phyloP scores from a whole-genome alignment of 2,113 vertebrate species.

The Nycticryphes semicollaris region DNA sequence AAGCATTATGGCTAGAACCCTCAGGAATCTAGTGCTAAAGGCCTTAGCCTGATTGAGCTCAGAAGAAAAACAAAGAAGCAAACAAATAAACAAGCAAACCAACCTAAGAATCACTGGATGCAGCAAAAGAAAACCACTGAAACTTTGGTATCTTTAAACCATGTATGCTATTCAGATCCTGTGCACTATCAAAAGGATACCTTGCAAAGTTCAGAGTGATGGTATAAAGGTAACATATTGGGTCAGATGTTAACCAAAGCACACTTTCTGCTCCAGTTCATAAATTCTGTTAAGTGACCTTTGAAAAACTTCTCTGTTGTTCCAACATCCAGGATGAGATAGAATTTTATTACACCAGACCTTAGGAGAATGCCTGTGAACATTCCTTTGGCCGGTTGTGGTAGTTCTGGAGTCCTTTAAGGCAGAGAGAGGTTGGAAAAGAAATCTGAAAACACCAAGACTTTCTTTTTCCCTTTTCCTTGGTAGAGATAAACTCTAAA shows the following conservation, averaged over 20 bases:
- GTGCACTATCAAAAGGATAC: neutral
- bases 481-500: neutral
- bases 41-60: neutral
- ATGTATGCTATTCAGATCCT: neutral
- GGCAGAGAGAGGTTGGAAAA: neutral
- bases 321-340: neutral
- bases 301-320: neutral
- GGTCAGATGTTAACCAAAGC: neutral
- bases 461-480: neutral
- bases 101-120: neutral
- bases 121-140: neutral
- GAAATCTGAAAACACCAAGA: neutral
- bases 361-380: neutral
- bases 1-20: neutral
- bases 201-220: neutral
- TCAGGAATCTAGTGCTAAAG: neutral
- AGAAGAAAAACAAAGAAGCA: neutral
- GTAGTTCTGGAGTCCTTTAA: neutral
- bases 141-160: neutral
- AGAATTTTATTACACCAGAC: neutral
- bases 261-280: neutral
- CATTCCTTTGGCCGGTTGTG: neutral
- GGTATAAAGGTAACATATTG: neutral
- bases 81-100: rapidly evolving
- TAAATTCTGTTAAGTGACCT: neutral